These are phyloP conservation scores for Cuniculus paca DNA, from an alignment of 2,797 vertebrate genomes.

Conservation along the genomic window DNA sequence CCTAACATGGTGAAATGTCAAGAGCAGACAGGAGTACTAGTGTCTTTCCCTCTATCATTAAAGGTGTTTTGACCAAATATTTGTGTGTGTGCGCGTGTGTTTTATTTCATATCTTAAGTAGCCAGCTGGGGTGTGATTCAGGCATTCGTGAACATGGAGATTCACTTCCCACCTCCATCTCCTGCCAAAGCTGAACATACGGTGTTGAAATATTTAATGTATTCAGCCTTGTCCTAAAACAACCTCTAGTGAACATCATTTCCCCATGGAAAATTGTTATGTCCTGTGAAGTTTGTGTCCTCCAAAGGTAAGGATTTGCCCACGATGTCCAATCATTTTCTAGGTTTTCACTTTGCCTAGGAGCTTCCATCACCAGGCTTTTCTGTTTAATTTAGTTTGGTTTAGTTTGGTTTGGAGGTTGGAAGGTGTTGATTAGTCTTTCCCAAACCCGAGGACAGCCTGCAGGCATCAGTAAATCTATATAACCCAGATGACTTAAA, in stretches of 20 bases:
- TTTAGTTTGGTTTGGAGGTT: conserved; percentile 46
- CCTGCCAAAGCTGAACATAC: conserved; percentile 80
- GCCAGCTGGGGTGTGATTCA: conserved; percentile 71
- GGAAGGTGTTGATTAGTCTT: neutral
- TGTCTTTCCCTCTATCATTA: conserved; percentile 82
- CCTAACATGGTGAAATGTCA: conserved; percentile 80
- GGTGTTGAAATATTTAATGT: conserved; percentile 75
- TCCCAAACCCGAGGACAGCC: neutral
- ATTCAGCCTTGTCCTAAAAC: conserved; percentile 66
- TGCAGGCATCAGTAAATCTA: conserved; percentile 9
- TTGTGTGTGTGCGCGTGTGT: conserved; percentile 63
- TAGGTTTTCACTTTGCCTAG: conserved; percentile 59
- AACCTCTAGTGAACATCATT: conserved; percentile 62
- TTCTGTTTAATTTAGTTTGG: neutral
- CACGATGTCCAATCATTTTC: neutral
- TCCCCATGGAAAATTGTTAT: conserved; percentile 10
- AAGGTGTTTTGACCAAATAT: conserved; percentile 83
- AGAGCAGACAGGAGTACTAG: conserved; percentile 72
- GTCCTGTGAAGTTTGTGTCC: neutral
- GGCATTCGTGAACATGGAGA: conserved; percentile 57
- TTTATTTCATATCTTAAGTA: conserved; percentile 77
- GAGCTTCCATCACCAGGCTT: neutral
- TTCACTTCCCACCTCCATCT: conserved; percentile 64
- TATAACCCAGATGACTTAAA: conserved; percentile 5
- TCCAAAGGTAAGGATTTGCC: conserved; percentile 47